Base-by-base conservation (phyloP, 2,113 vertebrate genomes). In the Callocephalon fimbriatum region DNA sequence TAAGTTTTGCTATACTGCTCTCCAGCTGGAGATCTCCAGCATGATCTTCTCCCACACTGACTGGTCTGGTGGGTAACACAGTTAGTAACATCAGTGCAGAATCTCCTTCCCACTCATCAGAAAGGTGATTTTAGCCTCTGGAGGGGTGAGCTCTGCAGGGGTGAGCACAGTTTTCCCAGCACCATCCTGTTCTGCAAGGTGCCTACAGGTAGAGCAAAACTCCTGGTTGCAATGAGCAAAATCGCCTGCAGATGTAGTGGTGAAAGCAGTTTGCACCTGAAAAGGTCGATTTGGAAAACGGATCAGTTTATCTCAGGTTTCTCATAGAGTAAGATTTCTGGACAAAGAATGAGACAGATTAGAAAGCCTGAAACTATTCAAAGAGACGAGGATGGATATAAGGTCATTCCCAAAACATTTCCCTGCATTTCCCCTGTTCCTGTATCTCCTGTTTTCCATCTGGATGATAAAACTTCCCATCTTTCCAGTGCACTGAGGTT, bases 141-240 rank as follows among this genome's bases (percentile, higher is more conserved):
- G 12, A 58, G n/a, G n/a, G 31, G 7, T 1, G 3, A 54, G 20
- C 48, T 35, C 61, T 42, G 18, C 53, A 54, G n/a, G 54, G 31
- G 14, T 0, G 4, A 38, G 15, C 14, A 15, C 1, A 0, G 19
- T 63, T 67, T 70, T 32, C 42, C 27, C 32, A 70, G 44, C 32
- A 10, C 71, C 16, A 6, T 40, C 37, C 71, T 38, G 10, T n/a
- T 11, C 2, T 4, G 3, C 3, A 1, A 53, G 23, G 38, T 59
- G 38, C 15, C 48, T 26, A 14, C 29, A 42, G 25, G 17, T 65
- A 32, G 31, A 15, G 42, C 6, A 4, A 63, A 42, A 50, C 6
- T 75, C 38, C 23, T 35, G 13, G 21, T 9, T 78, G 37, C 54
- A 42, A 47, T 7, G 12, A 66, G 7, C 12, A 42, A 42, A 88